phyloP scores from a whole-genome alignment of 2,888 invertebrate genomes.

The Erebia epiphron region DNA sequence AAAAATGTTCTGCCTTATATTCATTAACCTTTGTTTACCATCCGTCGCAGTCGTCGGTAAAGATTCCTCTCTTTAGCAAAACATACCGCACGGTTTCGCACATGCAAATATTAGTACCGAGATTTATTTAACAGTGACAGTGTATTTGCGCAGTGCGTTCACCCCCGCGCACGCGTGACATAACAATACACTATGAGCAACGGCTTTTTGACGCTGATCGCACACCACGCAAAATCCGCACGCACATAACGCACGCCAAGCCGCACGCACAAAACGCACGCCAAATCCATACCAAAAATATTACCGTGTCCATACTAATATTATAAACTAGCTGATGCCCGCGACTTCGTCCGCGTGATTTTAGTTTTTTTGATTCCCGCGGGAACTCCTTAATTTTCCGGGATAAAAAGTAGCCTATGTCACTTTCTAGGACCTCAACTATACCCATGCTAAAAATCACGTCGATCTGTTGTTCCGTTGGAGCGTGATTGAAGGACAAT shows the following conservation, averaged over 20 bases:
- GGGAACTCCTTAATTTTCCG: too few relatives aligned
- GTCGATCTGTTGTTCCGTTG: too few relatives aligned
- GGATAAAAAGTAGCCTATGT: too few relatives aligned
- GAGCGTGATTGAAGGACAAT: too few relatives aligned
- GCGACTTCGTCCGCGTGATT: too few relatives aligned
- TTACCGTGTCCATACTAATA: too few relatives aligned
- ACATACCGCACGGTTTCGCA: slow-evolving; percentile 27
- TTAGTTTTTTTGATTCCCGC: too few relatives aligned
- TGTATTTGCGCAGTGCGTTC: slow-evolving; percentile 70
- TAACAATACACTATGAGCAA: slow-evolving; percentile 50
- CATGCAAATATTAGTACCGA: slow-evolving; percentile 45
- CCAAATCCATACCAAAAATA: too few relatives aligned
- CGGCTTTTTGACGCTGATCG: slow-evolving; percentile 16
- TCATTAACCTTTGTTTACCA: slow-evolving; percentile 10
- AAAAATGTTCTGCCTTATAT: slow-evolving; percentile 9
- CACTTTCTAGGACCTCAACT: too few relatives aligned
- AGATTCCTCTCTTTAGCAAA: slow-evolving; percentile 9
- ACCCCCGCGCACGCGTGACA: slow-evolving; percentile 67
- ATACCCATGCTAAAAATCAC: too few relatives aligned
- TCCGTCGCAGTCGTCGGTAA: background rate
- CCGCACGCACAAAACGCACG: background rate
- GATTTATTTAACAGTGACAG: slow-evolving; percentile 60
- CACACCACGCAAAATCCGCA: background rate
- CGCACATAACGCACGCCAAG: background rate
- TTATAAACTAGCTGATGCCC: too few relatives aligned